Conservation (phyloP, 2,113 vertebrate genomes). For the Varanus salvator region DNA sequence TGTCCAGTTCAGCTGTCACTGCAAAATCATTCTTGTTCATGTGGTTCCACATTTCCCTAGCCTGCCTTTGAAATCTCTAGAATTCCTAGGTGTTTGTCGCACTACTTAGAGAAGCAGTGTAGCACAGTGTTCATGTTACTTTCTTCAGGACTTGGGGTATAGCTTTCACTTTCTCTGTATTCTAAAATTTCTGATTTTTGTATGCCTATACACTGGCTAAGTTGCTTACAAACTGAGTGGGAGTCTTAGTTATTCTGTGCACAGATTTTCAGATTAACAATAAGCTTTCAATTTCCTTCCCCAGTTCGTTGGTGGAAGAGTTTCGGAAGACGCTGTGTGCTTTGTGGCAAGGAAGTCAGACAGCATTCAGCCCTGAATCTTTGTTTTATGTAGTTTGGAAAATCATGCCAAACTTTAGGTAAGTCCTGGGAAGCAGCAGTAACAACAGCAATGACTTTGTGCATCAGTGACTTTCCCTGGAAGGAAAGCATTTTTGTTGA, state of each 20-base stretch:
- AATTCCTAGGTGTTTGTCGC: too few species aligned
- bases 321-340: slow-evolving; percentile 98
- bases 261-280: not conserved
- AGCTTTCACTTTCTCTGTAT: too few species aligned
- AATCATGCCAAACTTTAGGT: slow-evolving; percentile 99
- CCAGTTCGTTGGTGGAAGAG: slow-evolving; percentile 95
- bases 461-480: not conserved
- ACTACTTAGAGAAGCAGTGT: too few species aligned
- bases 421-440: slow-evolving; percentile 49
- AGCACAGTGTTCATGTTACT: too few species aligned
- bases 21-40: too few species aligned
- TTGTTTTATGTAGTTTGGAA: slow-evolving; percentile 99
- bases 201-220: too few species aligned
- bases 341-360: slow-evolving; percentile 95
- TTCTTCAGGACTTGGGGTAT: too few species aligned
- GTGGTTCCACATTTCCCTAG: too few species aligned
- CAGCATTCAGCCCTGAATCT: slow-evolving; percentile 96
- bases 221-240: too few species aligned
- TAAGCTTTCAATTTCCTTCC: slow-evolving; percentile 32
- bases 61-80: too few species aligned
- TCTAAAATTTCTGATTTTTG: too few species aligned
- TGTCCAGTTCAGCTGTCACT: too few species aligned
- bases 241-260: not conserved
- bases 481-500: not conserved
- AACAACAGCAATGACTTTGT: not conserved